Evolutionary conservation across 2,113 vertebrate species (phyloP).

Genomic region (Sterna hirundo): DNA sequence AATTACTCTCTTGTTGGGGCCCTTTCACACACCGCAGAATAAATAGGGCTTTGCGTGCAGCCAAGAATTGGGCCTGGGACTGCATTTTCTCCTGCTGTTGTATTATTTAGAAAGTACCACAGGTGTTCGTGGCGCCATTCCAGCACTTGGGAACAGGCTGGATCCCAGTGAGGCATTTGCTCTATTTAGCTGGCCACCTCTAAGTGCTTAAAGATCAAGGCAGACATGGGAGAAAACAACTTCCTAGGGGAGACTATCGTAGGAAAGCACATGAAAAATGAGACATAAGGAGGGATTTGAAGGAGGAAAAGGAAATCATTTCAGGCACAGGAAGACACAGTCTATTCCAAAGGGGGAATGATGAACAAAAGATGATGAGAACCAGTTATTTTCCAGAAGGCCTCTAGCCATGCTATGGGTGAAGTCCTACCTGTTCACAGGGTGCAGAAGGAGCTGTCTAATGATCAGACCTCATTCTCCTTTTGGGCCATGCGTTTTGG

Average conservation of each 20-base stretch:
- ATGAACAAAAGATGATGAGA: background rate
- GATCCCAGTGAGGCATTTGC: background rate
- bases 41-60: background rate
- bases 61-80: background rate
- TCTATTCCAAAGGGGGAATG: background rate
- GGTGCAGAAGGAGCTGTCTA: background rate
- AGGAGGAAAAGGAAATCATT: background rate
- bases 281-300: background rate
- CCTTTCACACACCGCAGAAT: background rate
- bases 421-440: background rate
- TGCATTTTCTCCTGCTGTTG: slow-evolving; percentile 13
- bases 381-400: slow-evolving; percentile 1
- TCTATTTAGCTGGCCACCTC: slow-evolving; percentile 11
- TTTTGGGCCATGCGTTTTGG: background rate
- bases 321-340: background rate
- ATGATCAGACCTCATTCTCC: background rate
- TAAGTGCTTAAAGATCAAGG: background rate
- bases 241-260: background rate
- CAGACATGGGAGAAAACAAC: background rate
- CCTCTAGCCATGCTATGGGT: background rate
- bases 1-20: background rate
- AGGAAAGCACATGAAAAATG: slow-evolving; percentile 2
- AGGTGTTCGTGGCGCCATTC: background rate
- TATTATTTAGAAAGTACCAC: slow-evolving; percentile 26
- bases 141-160: background rate